These are phyloP conservation scores for Thalassoma bifasciatum DNA, from an alignment of 2,113 vertebrate genomes.

Conservation along the genomic window DNA sequence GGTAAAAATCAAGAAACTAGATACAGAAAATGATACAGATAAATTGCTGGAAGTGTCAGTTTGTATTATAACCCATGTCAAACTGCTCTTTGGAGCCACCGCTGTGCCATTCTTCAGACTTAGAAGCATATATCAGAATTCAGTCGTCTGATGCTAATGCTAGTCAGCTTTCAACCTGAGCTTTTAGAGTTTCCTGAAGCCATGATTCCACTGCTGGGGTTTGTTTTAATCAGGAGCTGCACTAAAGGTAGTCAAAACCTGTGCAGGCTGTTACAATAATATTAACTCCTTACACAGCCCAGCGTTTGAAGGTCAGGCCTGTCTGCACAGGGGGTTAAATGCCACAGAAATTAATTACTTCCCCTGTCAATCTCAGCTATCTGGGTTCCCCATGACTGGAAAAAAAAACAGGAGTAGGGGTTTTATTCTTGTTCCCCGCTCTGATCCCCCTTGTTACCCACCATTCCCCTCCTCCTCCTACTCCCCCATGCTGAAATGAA, in stretches of 20 bases:
- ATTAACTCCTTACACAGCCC: slow-evolving; percentile 51
- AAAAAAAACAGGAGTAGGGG: slow-evolving; percentile 15
- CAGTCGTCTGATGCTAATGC: slow-evolving; percentile 43
- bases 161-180: background rate
- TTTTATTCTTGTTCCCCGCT: slow-evolving; percentile 32
- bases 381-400: slow-evolving; percentile 52
- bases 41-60: slow-evolving; percentile 1
- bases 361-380: slow-evolving; percentile 69
- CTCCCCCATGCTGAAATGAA: slow-evolving; percentile 60
- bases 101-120: slow-evolving; percentile 29
- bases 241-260: slow-evolving; percentile 58
- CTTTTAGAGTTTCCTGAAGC: slow-evolving; percentile 53
- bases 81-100: slow-evolving; percentile 7
- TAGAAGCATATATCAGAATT: slow-evolving; percentile 35
- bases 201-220: slow-evolving; percentile 63
- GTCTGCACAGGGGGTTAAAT: slow-evolving; percentile 71
- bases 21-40: slow-evolving; percentile 19
- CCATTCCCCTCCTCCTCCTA: slow-evolving; percentile 35
- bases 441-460: background rate
- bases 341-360: slow-evolving; percentile 77
- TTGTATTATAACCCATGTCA: slow-evolving; percentile 5
- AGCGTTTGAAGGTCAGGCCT: slow-evolving; percentile 70
- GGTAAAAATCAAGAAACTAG: slow-evolving; percentile 1
- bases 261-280: slow-evolving; percentile 46
- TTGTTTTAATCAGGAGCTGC: slow-evolving; percentile 72